These are phyloP conservation scores for Myotis vivesi DNA, from an alignment of 2,797 vertebrate species.

Conservation along the genomic window DNA sequence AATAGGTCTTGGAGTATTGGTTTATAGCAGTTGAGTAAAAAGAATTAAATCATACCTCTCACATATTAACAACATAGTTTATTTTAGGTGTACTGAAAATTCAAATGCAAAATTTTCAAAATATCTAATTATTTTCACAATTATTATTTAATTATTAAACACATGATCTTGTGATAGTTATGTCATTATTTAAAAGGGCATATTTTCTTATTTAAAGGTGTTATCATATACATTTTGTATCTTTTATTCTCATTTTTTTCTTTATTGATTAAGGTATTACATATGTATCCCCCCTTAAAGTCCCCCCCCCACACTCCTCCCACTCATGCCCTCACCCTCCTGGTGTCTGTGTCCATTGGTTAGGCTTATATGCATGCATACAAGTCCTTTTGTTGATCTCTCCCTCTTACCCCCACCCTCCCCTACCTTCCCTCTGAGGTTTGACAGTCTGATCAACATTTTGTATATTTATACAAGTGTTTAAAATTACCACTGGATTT, in stretches of 20 bases:
- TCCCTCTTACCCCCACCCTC: too few relatives aligned
- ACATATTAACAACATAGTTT: background rate
- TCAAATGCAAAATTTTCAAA: background rate
- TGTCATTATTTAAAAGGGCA: background rate
- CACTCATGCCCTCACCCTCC: too few relatives aligned
- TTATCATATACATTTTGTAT: background rate
- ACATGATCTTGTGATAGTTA: background rate
- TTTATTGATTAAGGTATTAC: too few relatives aligned
- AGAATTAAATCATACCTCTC: background rate
- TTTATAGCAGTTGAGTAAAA: background rate
- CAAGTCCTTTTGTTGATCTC: too few relatives aligned
- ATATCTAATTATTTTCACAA: background rate
- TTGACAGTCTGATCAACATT: too few relatives aligned
- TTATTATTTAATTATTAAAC: background rate
- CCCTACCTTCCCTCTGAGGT: too few relatives aligned
- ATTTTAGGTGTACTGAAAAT: background rate
- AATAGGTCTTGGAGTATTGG: background rate
- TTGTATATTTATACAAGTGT: background rate
- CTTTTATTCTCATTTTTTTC: too few relatives aligned
- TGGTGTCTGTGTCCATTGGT: too few relatives aligned
- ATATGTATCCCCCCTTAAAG: too few relatives aligned
- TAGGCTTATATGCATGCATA: too few relatives aligned
- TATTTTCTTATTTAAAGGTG: constrained; percentile 2
- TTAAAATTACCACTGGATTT: background rate
- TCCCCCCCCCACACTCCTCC: too few relatives aligned